phyloP scores from a whole-genome alignment of 2,113 vertebrate genomes.

The Chauna torquata region DNA sequence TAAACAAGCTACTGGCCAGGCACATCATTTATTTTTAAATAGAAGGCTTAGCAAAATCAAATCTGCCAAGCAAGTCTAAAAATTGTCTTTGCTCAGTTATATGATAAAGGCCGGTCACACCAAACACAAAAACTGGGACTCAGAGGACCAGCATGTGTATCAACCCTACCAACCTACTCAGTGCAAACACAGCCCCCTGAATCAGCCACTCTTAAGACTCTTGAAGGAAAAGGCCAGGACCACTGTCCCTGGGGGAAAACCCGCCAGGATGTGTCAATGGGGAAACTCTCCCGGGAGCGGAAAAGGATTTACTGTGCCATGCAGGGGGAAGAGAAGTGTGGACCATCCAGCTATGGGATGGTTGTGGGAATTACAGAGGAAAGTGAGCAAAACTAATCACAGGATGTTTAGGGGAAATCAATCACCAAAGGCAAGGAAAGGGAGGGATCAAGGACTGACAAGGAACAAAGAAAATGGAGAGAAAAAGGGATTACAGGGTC shows the following conservation, averaged over 20 bases:
- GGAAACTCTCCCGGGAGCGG: neutral
- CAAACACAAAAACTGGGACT: neutral
- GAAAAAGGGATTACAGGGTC: neutral
- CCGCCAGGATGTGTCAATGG: neutral
- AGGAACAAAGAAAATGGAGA: neutral
- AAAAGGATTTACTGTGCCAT: neutral
- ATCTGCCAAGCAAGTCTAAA: neutral
- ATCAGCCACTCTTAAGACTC: fast-evolving
- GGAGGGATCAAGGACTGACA: neutral
- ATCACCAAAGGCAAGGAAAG: neutral
- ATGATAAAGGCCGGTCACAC: neutral
- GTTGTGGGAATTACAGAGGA: neutral
- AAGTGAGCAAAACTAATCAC: neutral
- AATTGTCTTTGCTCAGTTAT: neutral
- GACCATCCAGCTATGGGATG: neutral
- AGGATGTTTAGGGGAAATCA: neutral
- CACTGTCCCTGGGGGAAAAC: neutral
- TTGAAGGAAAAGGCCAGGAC: neutral
- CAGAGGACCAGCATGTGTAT: neutral
- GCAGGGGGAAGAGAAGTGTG: neutral
- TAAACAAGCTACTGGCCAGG: neutral
- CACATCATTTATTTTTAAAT: neutral
- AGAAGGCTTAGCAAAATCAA: neutral
- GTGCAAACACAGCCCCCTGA: neutral
- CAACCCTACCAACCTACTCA: neutral